Conservation (phyloP, 2,113 vertebrate species). For the Chroicocephalus ridibundus region DNA sequence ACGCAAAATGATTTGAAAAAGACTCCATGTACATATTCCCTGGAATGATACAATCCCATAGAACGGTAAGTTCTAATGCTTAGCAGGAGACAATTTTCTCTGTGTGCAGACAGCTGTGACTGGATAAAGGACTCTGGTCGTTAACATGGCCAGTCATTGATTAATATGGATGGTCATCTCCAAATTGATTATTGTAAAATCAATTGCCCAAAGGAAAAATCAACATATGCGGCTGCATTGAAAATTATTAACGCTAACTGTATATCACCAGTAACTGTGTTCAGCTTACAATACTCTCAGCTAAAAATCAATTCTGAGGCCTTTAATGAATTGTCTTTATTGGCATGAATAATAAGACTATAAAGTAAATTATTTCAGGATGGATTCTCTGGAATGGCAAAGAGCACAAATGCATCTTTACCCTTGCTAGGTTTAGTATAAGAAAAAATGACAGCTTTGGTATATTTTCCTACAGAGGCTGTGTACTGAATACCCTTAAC, state of each 20-base stretch:
- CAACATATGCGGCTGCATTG: background rate
- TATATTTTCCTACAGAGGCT: background rate
- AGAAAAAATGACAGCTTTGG: background rate
- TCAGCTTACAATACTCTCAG: background rate
- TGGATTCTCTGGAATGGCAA: background rate
- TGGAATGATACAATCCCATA: background rate
- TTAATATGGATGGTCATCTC: background rate
- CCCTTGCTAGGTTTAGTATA: background rate
- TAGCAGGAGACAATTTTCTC: background rate
- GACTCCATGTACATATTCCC: background rate
- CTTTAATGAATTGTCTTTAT: background rate
- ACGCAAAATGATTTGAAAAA: background rate
- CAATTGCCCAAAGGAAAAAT: conserved; percentile 2
- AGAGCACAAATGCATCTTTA: background rate
- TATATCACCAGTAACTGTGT: background rate
- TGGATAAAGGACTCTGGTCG: background rate
- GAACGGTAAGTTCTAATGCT: background rate
- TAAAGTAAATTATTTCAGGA: conserved; percentile 24
- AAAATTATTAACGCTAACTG: background rate
- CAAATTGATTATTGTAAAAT: background rate
- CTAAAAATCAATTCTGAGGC: background rate
- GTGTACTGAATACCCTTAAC: background rate
- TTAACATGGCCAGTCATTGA: background rate
- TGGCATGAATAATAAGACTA: background rate
- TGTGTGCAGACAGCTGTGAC: background rate